These are phyloP conservation scores for Hydra vulgaris DNA, from an alignment of 30 jellyfish, hydroid and myxozoan genomes.

Conservation along the genomic window DNA sequence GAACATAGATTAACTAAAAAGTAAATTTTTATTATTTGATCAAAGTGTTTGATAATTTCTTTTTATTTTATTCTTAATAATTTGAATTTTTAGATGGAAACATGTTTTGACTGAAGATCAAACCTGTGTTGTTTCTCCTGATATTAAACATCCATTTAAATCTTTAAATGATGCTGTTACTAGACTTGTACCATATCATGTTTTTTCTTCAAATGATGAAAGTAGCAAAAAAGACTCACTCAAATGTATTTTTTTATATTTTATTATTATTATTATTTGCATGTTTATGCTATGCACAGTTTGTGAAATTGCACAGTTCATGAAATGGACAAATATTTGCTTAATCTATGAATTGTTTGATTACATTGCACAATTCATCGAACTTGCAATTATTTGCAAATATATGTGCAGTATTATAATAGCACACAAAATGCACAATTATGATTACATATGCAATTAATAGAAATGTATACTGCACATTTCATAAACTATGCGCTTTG, in stretches of 20 bases:
- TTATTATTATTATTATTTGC: not conserved
- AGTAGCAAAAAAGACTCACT: not conserved
- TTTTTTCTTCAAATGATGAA: not conserved
- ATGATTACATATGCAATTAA: too few species aligned
- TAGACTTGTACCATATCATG: slow-evolving; percentile 67
- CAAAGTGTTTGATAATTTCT: not conserved
- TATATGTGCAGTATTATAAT: too few species aligned
- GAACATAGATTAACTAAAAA: not conserved
- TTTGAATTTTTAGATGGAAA: slow-evolving; percentile 38
- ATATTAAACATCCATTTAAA: slow-evolving; percentile 41
- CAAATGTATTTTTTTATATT: not conserved
- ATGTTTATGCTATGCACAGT: too few species aligned
- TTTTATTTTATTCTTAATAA: too few species aligned
- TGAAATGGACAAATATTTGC: too few species aligned
- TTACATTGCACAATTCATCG: too few species aligned
- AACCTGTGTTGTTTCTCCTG: slow-evolving; percentile 43
- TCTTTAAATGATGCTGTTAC: slow-evolving; percentile 60
- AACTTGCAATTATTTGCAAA: too few species aligned
- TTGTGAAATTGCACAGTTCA: too few species aligned
- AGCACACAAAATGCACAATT: too few species aligned
- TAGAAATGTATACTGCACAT: too few species aligned
- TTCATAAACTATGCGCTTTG: too few species aligned
- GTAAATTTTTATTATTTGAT: not conserved
- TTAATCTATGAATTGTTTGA: too few species aligned
- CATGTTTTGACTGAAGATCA: slow-evolving; percentile 66